Evolutionary conservation across 2,888 invertebrate genomes (phyloP).

Genomic region (Ellobium chinense): DNA sequence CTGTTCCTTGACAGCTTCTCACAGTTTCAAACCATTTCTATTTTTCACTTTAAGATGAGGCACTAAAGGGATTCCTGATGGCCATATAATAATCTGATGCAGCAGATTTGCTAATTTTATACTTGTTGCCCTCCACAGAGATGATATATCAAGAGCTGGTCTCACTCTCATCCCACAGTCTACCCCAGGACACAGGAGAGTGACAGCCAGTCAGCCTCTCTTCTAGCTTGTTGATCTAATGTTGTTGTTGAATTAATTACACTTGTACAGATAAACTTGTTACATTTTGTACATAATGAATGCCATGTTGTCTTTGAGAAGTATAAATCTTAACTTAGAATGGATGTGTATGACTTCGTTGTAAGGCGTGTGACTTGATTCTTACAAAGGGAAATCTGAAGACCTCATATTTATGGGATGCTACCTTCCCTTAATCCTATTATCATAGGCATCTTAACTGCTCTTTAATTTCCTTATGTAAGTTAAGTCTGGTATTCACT

Average conservation of each 20-base stretch:
- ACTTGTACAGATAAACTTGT: neutral
- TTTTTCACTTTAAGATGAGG: too few species aligned
- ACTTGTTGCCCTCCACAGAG: conserved; percentile 27
- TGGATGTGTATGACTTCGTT: neutral
- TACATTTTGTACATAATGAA: neutral
- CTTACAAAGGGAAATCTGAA: too few species aligned
- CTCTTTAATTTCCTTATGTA: too few species aligned
- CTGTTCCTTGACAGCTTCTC: neutral
- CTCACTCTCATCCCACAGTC: conserved; percentile 16
- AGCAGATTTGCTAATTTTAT: neutral
- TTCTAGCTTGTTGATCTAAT: neutral
- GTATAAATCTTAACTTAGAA: neutral
- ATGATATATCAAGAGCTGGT: conserved; percentile 42
- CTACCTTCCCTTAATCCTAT: too few species aligned
- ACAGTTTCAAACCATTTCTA: too few species aligned
- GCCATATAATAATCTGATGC: neutral
- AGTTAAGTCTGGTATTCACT: too few species aligned
- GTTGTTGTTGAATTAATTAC: neutral
- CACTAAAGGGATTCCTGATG: too few species aligned
- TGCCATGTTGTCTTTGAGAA: too few species aligned
- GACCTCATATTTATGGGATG: too few species aligned
- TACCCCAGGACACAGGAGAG: conserved; percentile 12
- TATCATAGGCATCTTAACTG: too few species aligned
- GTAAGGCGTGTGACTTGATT: too few species aligned
- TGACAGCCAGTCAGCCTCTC: neutral